These are phyloP conservation scores for Mustelus asterias DNA, from an alignment of 2,113 vertebrate genomes.

Conservation along the genomic window DNA sequence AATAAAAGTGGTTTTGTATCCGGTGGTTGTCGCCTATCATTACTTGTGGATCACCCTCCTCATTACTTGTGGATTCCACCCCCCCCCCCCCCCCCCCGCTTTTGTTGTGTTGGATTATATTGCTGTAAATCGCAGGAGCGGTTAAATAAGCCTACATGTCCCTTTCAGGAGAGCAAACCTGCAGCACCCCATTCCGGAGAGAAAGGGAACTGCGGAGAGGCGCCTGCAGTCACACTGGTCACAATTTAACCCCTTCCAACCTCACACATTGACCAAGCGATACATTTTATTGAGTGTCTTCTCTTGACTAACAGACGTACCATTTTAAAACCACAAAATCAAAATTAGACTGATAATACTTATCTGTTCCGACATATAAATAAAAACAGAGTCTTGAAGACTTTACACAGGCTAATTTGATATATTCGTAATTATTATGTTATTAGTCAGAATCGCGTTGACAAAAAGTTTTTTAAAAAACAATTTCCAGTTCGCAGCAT, in stretches of 20 bases:
- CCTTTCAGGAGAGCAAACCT: constrained; percentile 27
- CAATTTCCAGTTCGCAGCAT: neutral
- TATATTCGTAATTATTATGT: neutral
- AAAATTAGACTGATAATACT: neutral
- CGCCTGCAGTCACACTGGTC: neutral
- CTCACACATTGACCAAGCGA: neutral
- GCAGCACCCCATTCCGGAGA: constrained; percentile 26
- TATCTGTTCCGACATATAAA: neutral
- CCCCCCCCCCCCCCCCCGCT: neutral
- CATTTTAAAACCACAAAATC: neutral
- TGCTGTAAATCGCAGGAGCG: neutral
- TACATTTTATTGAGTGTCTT: neutral
- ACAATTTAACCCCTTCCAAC: neutral
- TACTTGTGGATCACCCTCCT: neutral
- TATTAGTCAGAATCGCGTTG: neutral
- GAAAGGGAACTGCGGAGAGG: neutral
- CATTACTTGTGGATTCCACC: neutral
- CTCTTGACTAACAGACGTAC: neutral
- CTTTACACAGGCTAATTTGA: neutral
- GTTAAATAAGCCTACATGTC: constrained; percentile 10
- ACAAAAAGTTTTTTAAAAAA: neutral
- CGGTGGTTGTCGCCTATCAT: neutral
- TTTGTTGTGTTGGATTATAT: neutral
- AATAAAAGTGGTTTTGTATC: neutral
- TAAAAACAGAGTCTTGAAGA: neutral